A percentile compares a stretch with the other conserved stretches of the same genome.
phyloP scores from a whole-genome alignment of 2,888 invertebrate species.

The Acrobasis consociella region DNA sequence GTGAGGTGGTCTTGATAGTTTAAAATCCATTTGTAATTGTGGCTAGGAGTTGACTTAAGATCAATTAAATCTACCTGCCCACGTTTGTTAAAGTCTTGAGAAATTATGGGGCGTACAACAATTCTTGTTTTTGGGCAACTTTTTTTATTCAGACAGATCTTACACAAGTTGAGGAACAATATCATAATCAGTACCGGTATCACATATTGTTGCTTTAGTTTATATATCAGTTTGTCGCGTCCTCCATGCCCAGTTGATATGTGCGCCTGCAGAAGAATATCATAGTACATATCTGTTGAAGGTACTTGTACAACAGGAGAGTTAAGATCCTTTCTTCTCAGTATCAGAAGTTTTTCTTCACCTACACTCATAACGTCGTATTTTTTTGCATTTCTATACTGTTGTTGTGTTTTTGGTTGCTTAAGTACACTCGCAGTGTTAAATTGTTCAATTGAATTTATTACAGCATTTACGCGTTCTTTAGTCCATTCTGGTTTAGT shows the following conservation, averaged over 20 bases:
- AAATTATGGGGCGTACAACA: slow-evolving; percentile 38
- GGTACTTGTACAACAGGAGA: slow-evolving; percentile 21
- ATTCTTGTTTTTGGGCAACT: slow-evolving; percentile 34
- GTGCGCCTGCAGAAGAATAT: slow-evolving; percentile 19
- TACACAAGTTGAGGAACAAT: slow-evolving; percentile 26
- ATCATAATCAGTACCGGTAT: background rate
- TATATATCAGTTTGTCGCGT: slow-evolving; percentile 28
- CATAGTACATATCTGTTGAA: slow-evolving; percentile 21
- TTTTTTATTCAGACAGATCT: slow-evolving; percentile 35
- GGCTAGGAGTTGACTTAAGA: slow-evolving; percentile 41
- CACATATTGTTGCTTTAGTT: slow-evolving; percentile 34
- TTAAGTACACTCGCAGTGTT: background rate
- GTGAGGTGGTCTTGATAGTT: slow-evolving; percentile 49
- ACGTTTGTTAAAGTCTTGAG: slow-evolving; percentile 38
- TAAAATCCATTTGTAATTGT: slow-evolving; percentile 49
- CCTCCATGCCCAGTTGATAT: slow-evolving; percentile 22
- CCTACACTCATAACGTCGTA: slow-evolving; percentile 32
- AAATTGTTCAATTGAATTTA: background rate
- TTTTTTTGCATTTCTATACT: slow-evolving; percentile 22
- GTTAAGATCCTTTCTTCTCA: slow-evolving; percentile 28
- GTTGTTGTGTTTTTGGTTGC: too few relatives aligned
- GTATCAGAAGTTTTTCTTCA: slow-evolving; percentile 31
- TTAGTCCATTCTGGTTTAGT: slow-evolving; percentile 11
- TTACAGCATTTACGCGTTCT: background rate
- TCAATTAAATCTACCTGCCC: slow-evolving; percentile 48